Base-by-base conservation (phyloP, 2,113 vertebrate species). In the Drymodes brunneopygia region DNA sequence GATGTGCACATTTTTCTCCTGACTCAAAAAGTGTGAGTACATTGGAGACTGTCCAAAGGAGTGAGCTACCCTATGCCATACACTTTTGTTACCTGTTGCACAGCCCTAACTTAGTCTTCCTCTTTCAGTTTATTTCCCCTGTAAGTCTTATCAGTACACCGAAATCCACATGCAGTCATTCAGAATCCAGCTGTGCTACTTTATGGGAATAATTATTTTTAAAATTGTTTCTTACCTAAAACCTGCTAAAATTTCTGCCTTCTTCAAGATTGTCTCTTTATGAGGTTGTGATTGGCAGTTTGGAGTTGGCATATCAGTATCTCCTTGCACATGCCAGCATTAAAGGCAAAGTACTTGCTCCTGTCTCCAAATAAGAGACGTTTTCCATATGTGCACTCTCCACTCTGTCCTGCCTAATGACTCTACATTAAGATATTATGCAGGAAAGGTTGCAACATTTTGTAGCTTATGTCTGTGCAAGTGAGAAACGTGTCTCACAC, bases 401-500 rank as follows among this genome's bases (percentile, higher is more conserved):
- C 44, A 50, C 56, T 93, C 71, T 69, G 36, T 83, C 86, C 88
- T 88, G 77, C 75, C 48, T 94, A 74, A 84, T 71, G 79, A 88
- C 90, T 95, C 42, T 90, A 94, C 69, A 38, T 90, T 92, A 74
- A 67, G 88, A 81, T 86, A 83, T 64, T 77, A 57, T 16, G 48
- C 11, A 4, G 75, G 82, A 88, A 92, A 95, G 88, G 75, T 81
- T 81, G 72, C 69, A 94, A 29, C 40, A 25, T 90, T 92, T 74
- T 79, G 69, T 45, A 93, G 72, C 88, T 50, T 93, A 84, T 88
- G 75, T 50, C 61, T 88, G 69, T 2, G 9, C 82, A 86, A 96
- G 88, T 4, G 17, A 90, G 93, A 92, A 93, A 47, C 10, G 15
- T 45, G 85, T 94, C 80, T 94, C 82, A 81, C 90, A 93, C 92